Evolutionary conservation across 1,140 invertebrate species (phyloP).

Genomic region (Heterodera schachtii): DNA sequence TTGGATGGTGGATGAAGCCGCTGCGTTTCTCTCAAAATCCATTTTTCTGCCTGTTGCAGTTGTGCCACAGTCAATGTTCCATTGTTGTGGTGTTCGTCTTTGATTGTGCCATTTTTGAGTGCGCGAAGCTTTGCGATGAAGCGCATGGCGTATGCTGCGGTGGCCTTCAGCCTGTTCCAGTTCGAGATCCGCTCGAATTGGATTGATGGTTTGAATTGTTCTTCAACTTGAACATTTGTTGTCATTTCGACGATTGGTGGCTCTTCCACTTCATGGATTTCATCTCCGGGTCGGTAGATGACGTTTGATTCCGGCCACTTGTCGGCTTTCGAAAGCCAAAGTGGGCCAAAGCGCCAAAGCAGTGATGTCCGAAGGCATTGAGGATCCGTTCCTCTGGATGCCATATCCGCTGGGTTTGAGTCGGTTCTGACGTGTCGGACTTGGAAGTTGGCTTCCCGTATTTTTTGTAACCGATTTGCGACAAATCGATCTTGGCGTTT

Average conservation of each 20-base stretch:
- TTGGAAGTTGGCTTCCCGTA: not conserved
- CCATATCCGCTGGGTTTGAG: not conserved
- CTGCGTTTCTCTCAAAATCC: not conserved
- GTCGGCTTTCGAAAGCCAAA: not conserved
- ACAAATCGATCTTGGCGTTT: not conserved
- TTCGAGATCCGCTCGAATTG: not conserved
- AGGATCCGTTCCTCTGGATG: not conserved
- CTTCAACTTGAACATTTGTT: not conserved
- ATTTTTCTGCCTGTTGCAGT: not conserved
- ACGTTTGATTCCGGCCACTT: not conserved
- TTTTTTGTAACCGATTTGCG: not conserved
- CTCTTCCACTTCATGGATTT: not conserved
- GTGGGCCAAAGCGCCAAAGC: not conserved
- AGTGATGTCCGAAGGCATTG: not conserved
- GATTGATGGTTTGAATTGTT: not conserved
- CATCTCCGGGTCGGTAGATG: not conserved
- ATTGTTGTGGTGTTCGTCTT: not conserved
- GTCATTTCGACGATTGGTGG: not conserved
- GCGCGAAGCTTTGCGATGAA: not conserved
- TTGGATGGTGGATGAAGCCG: not conserved
- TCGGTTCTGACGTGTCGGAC: not conserved
- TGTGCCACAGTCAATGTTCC: not conserved
- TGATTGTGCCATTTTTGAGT: not conserved
- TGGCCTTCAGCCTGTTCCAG: not conserved
- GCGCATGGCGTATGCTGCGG: not conserved